Evolutionary conservation across 2,797 vertebrate species (phyloP).

Genomic region (Hemitrygon akajei): DNA sequence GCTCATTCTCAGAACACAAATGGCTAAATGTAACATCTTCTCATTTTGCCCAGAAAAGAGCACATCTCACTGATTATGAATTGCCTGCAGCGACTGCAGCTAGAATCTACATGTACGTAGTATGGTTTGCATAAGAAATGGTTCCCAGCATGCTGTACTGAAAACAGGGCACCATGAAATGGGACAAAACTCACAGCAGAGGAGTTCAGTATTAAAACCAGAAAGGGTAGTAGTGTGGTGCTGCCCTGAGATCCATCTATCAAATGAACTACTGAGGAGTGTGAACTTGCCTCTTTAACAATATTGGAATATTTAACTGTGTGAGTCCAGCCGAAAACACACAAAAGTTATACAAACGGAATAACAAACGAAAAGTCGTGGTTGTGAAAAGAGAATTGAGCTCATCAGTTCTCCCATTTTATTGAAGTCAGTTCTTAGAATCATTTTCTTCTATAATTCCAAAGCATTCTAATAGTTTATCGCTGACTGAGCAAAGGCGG

Average conservation of each 20-base stretch:
- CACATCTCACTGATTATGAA: background rate
- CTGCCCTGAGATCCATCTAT: background rate
- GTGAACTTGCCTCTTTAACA: constrained; percentile 2
- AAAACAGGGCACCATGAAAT: background rate
- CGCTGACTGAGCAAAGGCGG: background rate
- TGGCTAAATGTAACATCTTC: background rate
- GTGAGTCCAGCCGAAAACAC: background rate
- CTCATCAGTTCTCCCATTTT: background rate
- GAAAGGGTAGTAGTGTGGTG: background rate
- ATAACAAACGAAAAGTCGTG: background rate
- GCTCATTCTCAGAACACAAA: background rate
- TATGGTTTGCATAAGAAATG: background rate
- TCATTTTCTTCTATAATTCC: background rate
- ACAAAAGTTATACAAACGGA: background rate
- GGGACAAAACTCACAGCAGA: background rate
- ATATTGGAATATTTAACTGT: background rate
- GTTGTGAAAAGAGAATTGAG: background rate
- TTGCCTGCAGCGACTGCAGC: too few relatives aligned
- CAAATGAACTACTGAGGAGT: background rate
- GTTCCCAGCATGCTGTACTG: background rate
- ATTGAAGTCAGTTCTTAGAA: background rate
- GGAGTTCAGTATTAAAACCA: background rate
- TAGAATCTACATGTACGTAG: background rate
- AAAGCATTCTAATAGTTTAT: too few relatives aligned
- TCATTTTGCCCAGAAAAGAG: background rate